Conservation (phyloP, 2,797 vertebrate species). For the Myioborus melanocephalus region DNA sequence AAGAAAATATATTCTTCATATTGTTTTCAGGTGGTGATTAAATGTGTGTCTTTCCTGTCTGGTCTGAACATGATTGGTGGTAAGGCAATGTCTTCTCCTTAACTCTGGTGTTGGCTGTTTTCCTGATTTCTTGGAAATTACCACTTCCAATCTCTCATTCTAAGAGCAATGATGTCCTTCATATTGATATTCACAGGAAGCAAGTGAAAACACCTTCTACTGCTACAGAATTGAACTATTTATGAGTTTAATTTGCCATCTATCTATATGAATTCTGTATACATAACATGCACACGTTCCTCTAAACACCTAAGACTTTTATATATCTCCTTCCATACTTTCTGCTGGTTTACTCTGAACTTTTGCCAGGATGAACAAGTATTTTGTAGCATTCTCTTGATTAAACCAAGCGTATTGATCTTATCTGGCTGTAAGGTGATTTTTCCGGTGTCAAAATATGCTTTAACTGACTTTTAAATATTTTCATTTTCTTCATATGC, state of each 20-base stretch:
- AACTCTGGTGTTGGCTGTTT: background rate
- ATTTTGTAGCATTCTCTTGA: background rate
- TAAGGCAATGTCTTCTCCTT: background rate
- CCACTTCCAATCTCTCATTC: background rate
- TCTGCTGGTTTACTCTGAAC: background rate
- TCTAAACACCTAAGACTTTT: background rate
- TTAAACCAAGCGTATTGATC: background rate
- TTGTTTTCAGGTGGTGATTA: background rate
- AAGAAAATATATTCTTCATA: background rate
- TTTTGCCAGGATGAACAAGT: background rate
- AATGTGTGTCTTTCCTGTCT: background rate
- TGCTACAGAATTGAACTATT: background rate
- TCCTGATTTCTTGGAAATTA: background rate
- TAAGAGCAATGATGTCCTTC: background rate
- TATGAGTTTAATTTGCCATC: background rate
- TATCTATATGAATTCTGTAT: background rate
- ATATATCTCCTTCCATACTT: background rate
- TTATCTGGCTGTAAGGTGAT: background rate
- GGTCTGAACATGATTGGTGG: background rate
- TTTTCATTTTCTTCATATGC: background rate
- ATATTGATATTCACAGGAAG: background rate
- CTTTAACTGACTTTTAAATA: background rate
- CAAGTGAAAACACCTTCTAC: background rate
- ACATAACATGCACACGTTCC: rapidly evolving
- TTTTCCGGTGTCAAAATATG: background rate